These are phyloP conservation scores for Podarcis raffonei DNA, from an alignment of 2,113 vertebrate species.

Conservation along the genomic window DNA sequence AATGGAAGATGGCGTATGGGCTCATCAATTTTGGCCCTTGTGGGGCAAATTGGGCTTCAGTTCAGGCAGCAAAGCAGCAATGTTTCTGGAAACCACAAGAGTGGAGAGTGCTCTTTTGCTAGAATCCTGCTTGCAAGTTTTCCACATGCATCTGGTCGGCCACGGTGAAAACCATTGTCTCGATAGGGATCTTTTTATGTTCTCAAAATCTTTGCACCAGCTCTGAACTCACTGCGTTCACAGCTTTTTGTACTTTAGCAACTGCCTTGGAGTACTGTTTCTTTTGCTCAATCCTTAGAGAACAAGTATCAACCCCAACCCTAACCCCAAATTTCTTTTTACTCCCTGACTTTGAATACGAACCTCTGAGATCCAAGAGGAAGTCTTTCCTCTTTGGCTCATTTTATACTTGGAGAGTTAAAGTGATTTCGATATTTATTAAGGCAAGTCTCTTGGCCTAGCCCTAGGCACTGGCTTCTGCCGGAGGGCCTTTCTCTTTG, in stretches of 20 bases:
- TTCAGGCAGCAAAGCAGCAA: neutral
- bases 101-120: too few relatives aligned
- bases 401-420: constrained; percentile 13
- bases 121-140: too few relatives aligned
- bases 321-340: neutral
- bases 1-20: too few relatives aligned
- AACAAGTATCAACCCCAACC: neutral
- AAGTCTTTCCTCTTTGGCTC: constrained; percentile 5
- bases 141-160: too few relatives aligned
- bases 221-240: neutral
- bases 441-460: constrained; percentile 30
- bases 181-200: too few relatives aligned
- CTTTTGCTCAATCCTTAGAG: neutral
- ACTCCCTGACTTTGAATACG: neutral
- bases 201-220: neutral
- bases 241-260: neutral
- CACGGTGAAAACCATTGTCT: too few relatives aligned
- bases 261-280: neutral
- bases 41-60: neutral
- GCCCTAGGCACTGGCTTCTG: constrained; percentile 13
- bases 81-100: too few relatives aligned
- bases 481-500: constrained; percentile 25
- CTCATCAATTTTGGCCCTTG: too few relatives aligned
- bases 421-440: constrained; percentile 32
- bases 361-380: neutral